Conservation (phyloP, 2,113 vertebrate species). For the Mustela lutreola region DNA sequence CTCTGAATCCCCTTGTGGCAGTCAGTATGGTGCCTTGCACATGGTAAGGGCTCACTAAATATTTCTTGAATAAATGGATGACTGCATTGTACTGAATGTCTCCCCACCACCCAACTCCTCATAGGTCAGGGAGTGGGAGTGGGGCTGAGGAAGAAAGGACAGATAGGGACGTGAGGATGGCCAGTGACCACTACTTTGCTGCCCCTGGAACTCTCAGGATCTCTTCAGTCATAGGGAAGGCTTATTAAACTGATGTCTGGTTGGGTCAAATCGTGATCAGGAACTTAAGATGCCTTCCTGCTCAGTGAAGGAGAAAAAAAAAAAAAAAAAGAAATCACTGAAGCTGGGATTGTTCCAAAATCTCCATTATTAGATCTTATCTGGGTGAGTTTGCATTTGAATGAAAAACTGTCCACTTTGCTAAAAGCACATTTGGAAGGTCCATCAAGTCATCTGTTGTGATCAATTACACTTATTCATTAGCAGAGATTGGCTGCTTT, state of each 20-base stretch:
- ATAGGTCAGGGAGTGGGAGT: not conserved
- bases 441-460: conserved; percentile 77
- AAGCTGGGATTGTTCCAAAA: conserved; percentile 81
- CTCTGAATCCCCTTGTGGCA: not conserved
- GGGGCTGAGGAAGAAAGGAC: not conserved
- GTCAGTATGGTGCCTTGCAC: not conserved
- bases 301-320: not conserved
- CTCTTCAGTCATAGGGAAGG: not conserved
- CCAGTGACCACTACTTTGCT: not conserved
- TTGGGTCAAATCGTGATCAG: not conserved
- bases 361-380: conserved; percentile 82
- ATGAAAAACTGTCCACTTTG: conserved; percentile 80
- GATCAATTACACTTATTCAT: conserved; percentile 83
- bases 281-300: conserved; percentile 58
- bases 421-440: conserved; percentile 82
- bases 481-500: conserved; percentile 71
- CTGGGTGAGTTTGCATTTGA: conserved; percentile 77
- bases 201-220: not conserved
- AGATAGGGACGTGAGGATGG: not conserved
- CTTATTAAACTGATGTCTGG: not conserved
- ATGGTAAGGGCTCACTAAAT: not conserved
- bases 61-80: not conserved
- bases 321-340: not conserved
- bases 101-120: not conserved
- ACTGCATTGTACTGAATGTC: not conserved